Base-by-base conservation (phyloP, 2,888 invertebrate species). In the Cetonia aurata region DNA sequence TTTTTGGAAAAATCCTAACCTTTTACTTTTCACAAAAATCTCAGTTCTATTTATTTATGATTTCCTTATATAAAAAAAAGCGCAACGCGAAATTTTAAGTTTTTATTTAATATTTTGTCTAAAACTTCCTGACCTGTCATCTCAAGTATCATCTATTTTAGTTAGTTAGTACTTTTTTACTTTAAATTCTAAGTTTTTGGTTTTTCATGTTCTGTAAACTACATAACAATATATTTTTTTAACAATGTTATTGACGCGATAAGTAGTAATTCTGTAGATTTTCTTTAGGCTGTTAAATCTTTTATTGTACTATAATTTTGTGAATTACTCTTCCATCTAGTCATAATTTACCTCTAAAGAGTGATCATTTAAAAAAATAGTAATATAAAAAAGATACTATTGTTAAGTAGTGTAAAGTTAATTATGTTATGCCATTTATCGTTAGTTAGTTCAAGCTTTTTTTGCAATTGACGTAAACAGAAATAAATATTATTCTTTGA, bases 171-270 rank as follows among this genome's bases (percentile, higher is more conserved):
- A 19, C 25, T n/a, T 8, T 1, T 69, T 70, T 48, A 42, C 15
- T 50, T 56, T 66, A 67, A 50, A 50, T 42, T 67, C 57, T 66
- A 46, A 46, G 48, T 56, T 46, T 62, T 62, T 60, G 44, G 33
- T 52, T 59, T 41, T 57, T 69, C 42, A 25, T 69, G 42, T 60
- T 13, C 46, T 67, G 66, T 68, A 67, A 71, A 71, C 71, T 71
- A 71, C 71, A 71, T 71, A 71, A 71, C 71, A 71, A 71, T 71
- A 56, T 67, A 67, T 68, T 60, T n/a, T 50, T 60, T 69, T 60
- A 69, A 69, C 69, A 69, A 69, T 50, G 25, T 41, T 60, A 17
- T 56, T 17, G 56, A 17, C n/a, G 25, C 25, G 17, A 50, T 31
- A 46, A 52, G 56, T 55, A 48, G 66, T 56, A 70, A 70, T 70